Conservation (phyloP, 1,140 invertebrate species). For the Neodiprion pinetum region DNA sequence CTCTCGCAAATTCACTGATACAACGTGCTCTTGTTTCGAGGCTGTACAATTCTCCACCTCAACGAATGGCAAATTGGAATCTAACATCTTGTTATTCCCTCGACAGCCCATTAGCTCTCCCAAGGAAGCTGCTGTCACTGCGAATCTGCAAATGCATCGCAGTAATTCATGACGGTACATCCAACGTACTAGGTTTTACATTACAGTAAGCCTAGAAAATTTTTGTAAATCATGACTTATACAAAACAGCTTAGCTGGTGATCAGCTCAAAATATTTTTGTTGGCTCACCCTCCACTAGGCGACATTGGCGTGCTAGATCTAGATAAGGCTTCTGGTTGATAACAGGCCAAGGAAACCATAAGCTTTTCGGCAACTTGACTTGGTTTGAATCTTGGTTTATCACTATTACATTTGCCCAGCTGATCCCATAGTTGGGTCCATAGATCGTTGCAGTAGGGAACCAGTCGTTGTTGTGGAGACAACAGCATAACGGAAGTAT, state of each 20-base stretch:
- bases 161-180: neutral
- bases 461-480: slow-evolving; percentile 80
- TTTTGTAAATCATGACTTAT: no score
- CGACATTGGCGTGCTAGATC: slow-evolving; percentile 82
- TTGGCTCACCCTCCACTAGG: slow-evolving; percentile 65
- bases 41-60: slow-evolving; percentile 86
- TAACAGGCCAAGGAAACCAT: slow-evolving; percentile 81
- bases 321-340: slow-evolving; percentile 84
- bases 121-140: slow-evolving; percentile 48
- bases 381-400: slow-evolving; percentile 70
- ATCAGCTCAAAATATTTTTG: no score
- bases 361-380: slow-evolving; percentile 76
- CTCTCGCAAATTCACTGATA: slow-evolving; percentile 84
- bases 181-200: no score
- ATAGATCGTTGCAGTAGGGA: slow-evolving; percentile 80
- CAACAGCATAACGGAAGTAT: slow-evolving; percentile 81
- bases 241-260: no score
- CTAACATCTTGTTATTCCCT: slow-evolving; percentile 46
- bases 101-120: slow-evolving; percentile 58
- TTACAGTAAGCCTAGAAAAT: neutral
- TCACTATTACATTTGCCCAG: slow-evolving; percentile 65
- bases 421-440: slow-evolving; percentile 81
- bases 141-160: slow-evolving; percentile 38
- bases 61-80: slow-evolving; percentile 72
- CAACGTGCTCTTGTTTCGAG: slow-evolving; percentile 85